Conservation (phyloP, 1,140 invertebrate genomes). For the Steinernema feltiae region DNA sequence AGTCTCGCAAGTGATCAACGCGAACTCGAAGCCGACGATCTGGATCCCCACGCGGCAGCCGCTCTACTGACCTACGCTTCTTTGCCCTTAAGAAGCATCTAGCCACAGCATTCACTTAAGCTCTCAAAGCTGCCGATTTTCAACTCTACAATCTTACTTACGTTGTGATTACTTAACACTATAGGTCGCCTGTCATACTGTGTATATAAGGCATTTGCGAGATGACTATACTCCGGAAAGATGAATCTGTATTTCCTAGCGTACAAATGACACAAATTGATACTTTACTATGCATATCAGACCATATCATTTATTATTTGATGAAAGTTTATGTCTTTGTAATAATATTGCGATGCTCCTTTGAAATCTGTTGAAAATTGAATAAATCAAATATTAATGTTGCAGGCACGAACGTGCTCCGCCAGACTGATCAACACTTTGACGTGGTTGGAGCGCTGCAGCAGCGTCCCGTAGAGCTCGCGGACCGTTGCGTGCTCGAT, state of each 20-base stretch:
- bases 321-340: neutral
- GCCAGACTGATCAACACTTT: too few species aligned
- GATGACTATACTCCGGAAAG: neutral
- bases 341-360: neutral
- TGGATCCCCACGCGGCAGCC: slow-evolving; percentile 79
- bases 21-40: slow-evolving; percentile 87
- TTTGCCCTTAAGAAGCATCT: neutral
- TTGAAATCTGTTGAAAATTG: neutral
- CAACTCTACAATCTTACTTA: neutral
- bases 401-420: too few species aligned
- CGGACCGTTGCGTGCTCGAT: too few species aligned
- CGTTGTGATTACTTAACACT: neutral
- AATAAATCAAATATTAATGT: neutral
- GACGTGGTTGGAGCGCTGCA: too few species aligned
- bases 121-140: neutral
- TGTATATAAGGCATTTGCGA: neutral
- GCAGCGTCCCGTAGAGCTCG: too few species aligned
- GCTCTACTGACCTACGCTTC: neutral
- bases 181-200: neutral
- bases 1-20: slow-evolving; percentile 85
- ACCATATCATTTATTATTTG: neutral
- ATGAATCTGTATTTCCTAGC: neutral
- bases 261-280: neutral
- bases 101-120: slow-evolving; percentile 2
- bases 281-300: slow-evolving; percentile 4